Evolutionary conservation across 2,797 vertebrate species (phyloP), one percentile per base, ranked within the genome.

Genomic region (Typhlichthys eigenmanni): DNA sequence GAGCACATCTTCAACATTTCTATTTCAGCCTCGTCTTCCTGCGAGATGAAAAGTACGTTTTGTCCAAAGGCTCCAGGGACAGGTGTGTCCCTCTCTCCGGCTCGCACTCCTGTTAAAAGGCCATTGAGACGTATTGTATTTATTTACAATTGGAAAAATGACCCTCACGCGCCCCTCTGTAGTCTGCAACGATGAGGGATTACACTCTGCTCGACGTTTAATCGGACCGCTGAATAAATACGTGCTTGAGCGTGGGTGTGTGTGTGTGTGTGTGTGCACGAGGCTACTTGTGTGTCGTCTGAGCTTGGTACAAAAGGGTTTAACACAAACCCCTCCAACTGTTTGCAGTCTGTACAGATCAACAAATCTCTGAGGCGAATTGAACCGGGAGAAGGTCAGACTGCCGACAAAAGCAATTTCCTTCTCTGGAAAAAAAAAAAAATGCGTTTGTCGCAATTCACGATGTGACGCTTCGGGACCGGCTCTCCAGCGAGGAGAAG

Each of bases 381-480:
- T 80, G 75, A 78, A 72, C 58, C 61, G 63, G 58, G 38, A 62
- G 74, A 79, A 38, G 74, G 76, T 81, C 80, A 83, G 73, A 64
- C 58, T 61, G 58, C 62, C 53, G 65, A 81, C 80, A 79, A 82
- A 68, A 84, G 78, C 83, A 78, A 85, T 85, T 85, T 83, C 65
- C 66, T 52, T 47, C 34, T 68, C 51, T 24, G 66, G 53, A 29
- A 77, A 61, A 68, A 29, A 13, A 13, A 66, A 62, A 51, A 77
- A 58, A 64, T 29, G 12, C 69, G 60, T 54, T 48, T 12, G 19
- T 6, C 54, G 34, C 24, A 29, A 52, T 59, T 43, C 12, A 53
- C 58, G 45, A 4, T n/a, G 3, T 6, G 11, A 14, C 3, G 0
- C 19, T 49, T n/a, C 24, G 5, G 45, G 13, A 59, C 45, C 43